These are phyloP conservation scores for Phainopepla nitens DNA, from an alignment of 2,113 vertebrate genomes.

Conservation along the genomic window DNA sequence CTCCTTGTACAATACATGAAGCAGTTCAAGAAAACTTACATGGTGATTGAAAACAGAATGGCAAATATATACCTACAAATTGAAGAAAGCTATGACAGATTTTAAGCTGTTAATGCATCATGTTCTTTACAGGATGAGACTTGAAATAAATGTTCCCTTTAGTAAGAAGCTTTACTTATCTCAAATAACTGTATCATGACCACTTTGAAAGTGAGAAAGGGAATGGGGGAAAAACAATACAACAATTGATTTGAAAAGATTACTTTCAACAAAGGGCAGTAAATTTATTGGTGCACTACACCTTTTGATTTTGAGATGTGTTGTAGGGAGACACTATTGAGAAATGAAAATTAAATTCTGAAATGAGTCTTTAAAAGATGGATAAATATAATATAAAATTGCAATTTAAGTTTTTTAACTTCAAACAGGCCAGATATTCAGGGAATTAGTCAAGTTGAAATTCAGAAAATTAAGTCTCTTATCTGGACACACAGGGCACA, in stretches of 20 bases:
- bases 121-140: background rate
- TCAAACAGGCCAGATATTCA: background rate
- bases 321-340: background rate
- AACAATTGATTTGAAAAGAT: background rate
- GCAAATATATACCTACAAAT: background rate
- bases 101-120: background rate
- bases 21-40: background rate
- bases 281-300: background rate
- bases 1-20: background rate
- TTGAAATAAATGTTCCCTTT: background rate
- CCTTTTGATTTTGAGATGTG: background rate
- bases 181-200: background rate
- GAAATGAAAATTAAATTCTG: background rate
- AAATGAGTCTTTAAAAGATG: background rate
- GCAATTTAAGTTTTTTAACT: background rate
- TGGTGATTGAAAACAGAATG: conserved; percentile 3
- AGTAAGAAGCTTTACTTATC: background rate
- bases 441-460: background rate
- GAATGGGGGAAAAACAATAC: accelerated
- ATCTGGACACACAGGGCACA: background rate
- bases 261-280: background rate
- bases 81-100: background rate
- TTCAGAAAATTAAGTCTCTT: background rate
- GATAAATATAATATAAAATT: background rate
- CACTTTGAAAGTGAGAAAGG: background rate